A percentile compares a stretch with the other conserved stretches of the same genome.
These are phyloP conservation scores for Drosophila kurseongensis DNA, from an alignment of 1,140 invertebrate genomes.

Conservation along the genomic window DNA sequence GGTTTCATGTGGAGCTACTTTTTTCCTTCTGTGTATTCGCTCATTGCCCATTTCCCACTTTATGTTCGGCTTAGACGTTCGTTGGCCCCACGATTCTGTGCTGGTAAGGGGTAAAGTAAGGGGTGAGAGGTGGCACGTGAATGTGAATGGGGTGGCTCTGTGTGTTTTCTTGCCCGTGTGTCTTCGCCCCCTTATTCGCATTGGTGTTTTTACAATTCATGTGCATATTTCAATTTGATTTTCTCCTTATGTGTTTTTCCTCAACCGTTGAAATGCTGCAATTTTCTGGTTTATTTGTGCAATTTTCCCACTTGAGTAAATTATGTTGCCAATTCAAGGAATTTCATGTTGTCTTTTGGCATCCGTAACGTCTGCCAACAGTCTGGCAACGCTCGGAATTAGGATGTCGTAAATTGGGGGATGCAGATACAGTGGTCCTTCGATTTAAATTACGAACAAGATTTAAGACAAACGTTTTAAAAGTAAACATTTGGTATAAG, in stretches of 20 bases:
- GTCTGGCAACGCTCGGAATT: slow-evolving; percentile 12
- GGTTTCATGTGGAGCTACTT: neutral
- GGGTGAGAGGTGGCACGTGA: slow-evolving; percentile 36
- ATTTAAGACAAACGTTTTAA: too few species aligned
- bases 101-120: slow-evolving; percentile 15
- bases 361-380: slow-evolving; percentile 6
- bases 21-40: slow-evolving; percentile 23
- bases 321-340: slow-evolving; percentile 45
- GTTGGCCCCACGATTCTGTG: slow-evolving; percentile 62
- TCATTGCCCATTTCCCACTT: slow-evolving; percentile 34
- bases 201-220: slow-evolving; percentile 36
- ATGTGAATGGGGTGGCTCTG: slow-evolving; percentile 49
- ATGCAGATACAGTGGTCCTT: neutral
- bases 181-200: slow-evolving; percentile 20
- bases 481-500: too few species aligned
- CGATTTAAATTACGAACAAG: neutral
- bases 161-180: slow-evolving; percentile 24
- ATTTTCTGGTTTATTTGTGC: slow-evolving; percentile 62
- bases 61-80: slow-evolving; percentile 74
- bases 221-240: slow-evolving; percentile 56
- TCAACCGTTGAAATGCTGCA: slow-evolving; percentile 35
- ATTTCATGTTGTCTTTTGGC: slow-evolving; percentile 17
- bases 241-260: slow-evolving; percentile 50
- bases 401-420: neutral
- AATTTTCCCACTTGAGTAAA: slow-evolving; percentile 49